These are phyloP conservation scores for Hypsopygia costalis DNA, from an alignment of 2,888 invertebrate genomes.

Conservation along the genomic window DNA sequence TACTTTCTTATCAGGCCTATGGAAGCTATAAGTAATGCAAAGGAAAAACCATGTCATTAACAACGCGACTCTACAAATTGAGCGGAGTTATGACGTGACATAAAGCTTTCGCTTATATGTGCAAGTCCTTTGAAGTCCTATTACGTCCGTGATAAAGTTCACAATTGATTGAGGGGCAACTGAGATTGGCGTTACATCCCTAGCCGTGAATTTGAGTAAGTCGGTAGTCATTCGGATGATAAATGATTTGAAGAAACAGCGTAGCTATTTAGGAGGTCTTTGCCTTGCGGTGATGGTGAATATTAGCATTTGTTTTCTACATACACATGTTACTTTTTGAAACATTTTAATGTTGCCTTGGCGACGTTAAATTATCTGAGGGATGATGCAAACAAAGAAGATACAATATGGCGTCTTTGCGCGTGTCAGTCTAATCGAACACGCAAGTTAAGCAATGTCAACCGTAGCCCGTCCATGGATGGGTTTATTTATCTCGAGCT, in stretches of 20 bases:
- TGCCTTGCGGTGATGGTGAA: background rate
- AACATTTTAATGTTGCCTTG: too few relatives aligned
- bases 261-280: background rate
- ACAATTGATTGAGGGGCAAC: background rate
- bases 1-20: too few relatives aligned
- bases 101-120: conserved; percentile 9
- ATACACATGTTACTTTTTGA: too few relatives aligned
- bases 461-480: too few relatives aligned
- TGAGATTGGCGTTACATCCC: background rate
- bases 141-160: background rate
- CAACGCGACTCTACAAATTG: conserved; percentile 37
- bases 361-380: too few relatives aligned
- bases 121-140: background rate
- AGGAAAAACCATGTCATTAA: conserved; percentile 26
- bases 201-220: conserved; percentile 1
- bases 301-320: background rate
- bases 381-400: too few relatives aligned
- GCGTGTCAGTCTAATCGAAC: too few relatives aligned
- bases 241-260: conserved; percentile 8
- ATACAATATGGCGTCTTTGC: too few relatives aligned
- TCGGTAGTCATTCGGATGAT: conserved; percentile 9
- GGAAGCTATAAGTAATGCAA: background rate
- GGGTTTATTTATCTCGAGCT: too few relatives aligned
- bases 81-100: conserved; percentile 40
- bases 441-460: too few relatives aligned